phyloP scores from a whole-genome alignment of 2,888 invertebrate genomes.

The Hymenopus coronatus region DNA sequence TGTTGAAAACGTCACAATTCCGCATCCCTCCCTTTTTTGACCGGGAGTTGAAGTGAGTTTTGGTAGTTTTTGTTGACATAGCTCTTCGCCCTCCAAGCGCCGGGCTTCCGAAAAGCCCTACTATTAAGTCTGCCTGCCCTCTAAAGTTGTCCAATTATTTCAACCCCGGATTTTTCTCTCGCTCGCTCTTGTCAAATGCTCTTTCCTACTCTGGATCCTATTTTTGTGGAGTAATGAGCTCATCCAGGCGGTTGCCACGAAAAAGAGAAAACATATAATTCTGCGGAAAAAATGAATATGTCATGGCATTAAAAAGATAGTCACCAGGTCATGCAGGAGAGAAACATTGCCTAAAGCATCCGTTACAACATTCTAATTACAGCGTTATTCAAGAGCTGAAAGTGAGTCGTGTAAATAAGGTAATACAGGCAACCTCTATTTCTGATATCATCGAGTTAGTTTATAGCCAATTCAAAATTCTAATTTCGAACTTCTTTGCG shows the following conservation, averaged over 20 bases:
- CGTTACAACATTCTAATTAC: too few relatives aligned
- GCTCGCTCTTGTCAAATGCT: not conserved
- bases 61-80: not conserved
- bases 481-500: too few relatives aligned
- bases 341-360: not conserved
- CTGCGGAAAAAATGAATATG: not conserved
- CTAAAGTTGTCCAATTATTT: not conserved
- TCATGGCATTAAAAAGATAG: not conserved
- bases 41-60: not conserved
- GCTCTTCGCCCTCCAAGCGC: not conserved
- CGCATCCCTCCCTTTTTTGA: not conserved
- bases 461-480: too few relatives aligned
- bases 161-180: not conserved
- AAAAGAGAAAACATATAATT: not conserved
- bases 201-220: not conserved
- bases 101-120: not conserved
- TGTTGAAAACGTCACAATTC: not conserved
- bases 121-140: not conserved
- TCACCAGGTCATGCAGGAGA: not conserved
- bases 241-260: not conserved
- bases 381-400: too few relatives aligned
- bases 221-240: not conserved
- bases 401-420: too few relatives aligned
- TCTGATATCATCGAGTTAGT: too few relatives aligned
- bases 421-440: too few relatives aligned